These are phyloP conservation scores for Malurus alboscapulatus DNA, from an alignment of 2,113 vertebrate species.

Conservation along the genomic window DNA sequence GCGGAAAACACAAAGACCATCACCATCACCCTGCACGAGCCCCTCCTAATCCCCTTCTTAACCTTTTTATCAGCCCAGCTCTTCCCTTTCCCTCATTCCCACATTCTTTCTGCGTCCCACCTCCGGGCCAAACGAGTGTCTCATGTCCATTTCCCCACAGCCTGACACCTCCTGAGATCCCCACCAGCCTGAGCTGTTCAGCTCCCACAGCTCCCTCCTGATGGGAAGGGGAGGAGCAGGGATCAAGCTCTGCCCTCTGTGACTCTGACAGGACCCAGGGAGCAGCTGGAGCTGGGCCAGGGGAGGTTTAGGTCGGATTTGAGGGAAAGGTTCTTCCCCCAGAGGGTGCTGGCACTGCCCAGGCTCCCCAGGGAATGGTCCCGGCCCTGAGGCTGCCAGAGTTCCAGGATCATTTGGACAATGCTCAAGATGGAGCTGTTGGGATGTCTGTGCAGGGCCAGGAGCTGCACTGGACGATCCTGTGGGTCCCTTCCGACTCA, in stretches of 20 bases:
- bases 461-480: neutral
- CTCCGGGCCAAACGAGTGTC: neutral
- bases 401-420: neutral
- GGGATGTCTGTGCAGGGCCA: neutral
- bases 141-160: neutral
- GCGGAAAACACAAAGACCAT: neutral
- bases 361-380: neutral
- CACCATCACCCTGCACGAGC: neutral
- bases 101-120: neutral
- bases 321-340: neutral
- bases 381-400: fast-evolving
- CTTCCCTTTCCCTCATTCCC: neutral
- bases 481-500: neutral
- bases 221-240: neutral
- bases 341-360: neutral
- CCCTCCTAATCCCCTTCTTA: neutral
- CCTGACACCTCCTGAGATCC: neutral
- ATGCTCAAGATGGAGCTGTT: neutral
- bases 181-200: neutral
- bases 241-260: fast-evolving
- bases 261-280: neutral
- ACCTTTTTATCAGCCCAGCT: neutral
- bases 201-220: neutral
- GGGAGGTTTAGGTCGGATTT: neutral
- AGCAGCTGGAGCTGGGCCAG: neutral